A percentile compares a stretch with the other conserved stretches of the same genome.
phyloP scores from a whole-genome alignment of 2,888 invertebrate genomes.

The Phymatocera aterrima region DNA sequence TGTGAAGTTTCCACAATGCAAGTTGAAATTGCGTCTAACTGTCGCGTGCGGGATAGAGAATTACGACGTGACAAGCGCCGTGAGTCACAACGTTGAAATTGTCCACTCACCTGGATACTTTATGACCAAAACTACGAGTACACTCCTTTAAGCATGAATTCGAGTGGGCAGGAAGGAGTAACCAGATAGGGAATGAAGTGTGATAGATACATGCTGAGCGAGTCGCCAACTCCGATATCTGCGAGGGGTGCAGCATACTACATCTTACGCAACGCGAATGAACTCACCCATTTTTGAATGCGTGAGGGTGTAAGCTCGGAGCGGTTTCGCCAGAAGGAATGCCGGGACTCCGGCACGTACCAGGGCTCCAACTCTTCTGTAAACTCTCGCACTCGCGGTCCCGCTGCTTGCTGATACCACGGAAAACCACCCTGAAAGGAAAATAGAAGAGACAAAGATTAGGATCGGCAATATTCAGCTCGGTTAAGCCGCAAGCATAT shows the following conservation, averaged over 20 bases:
- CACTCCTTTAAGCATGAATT: conserved; percentile 21
- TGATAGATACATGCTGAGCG: background rate
- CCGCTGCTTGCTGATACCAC: conserved; percentile 69
- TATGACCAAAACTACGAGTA: conserved; percentile 21
- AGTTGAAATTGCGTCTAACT: conserved; percentile 32
- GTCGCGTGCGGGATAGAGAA: conserved; percentile 32
- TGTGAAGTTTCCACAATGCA: conserved; percentile 34
- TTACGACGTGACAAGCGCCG: conserved; percentile 4
- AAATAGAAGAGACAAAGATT: background rate
- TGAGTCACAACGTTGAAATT: conserved; percentile 39
- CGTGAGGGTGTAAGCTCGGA: conserved; percentile 70
- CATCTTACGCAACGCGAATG: background rate
- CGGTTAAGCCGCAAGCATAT: background rate
- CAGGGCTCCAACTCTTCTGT: conserved; percentile 69
- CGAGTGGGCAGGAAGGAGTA: conserved; percentile 19
- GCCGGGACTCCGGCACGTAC: conserved; percentile 71
- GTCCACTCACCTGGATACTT: conserved; percentile 9
- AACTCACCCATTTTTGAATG: conserved; percentile 72
- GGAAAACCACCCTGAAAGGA: conserved; percentile 68
- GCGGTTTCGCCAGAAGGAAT: conserved; percentile 69
- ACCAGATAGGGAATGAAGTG: conserved; percentile 38
- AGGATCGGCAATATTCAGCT: background rate
- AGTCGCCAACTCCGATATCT: background rate
- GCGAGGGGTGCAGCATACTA: background rate
- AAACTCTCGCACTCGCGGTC: conserved; percentile 70